Percentiles rank a stretch among this genome's conserved stretches.
Evolutionary conservation across 2,113 vertebrate genomes (phyloP).

Genomic region (Oreochromis spilurus): DNA sequence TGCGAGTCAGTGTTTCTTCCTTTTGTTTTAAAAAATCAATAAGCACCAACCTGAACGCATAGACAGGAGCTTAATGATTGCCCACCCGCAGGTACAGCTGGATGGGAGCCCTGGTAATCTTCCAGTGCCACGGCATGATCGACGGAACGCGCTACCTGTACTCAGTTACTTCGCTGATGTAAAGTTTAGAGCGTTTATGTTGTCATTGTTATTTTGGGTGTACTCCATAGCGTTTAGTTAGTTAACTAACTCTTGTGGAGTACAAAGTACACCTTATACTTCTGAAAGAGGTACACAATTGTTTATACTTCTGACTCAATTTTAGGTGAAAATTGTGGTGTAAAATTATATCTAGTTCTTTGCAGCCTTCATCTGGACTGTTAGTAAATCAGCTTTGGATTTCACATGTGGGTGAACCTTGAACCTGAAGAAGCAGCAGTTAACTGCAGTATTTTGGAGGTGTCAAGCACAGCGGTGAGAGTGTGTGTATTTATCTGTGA

Average conservation of each 20-base stretch:
- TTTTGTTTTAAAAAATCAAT: not conserved
- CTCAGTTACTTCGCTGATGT: not conserved
- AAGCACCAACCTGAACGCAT: not conserved
- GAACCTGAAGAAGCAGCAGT: not conserved
- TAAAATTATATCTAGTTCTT: not conserved
- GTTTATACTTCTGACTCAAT: not conserved
- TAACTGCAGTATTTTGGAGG: not conserved
- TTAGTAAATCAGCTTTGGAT: not conserved
- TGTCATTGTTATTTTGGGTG: not conserved
- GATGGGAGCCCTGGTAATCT: not conserved
- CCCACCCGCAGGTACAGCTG: not conserved
- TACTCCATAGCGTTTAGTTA: not conserved
- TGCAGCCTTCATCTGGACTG: not conserved
- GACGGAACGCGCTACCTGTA: not conserved
- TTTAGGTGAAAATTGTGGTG: not conserved
- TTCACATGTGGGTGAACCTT: not conserved
- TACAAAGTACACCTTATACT: not conserved
- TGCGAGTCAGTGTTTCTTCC: not conserved
- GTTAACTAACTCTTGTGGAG: not conserved
- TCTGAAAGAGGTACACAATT: not conserved
- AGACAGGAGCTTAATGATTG: not conserved
- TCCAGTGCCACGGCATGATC: not conserved
- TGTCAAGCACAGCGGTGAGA: not conserved
- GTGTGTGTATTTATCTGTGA: not conserved
- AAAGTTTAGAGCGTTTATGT: not conserved